Conservation (phyloP, 2,113 vertebrate genomes). For the Planiliza haematocheilus region DNA sequence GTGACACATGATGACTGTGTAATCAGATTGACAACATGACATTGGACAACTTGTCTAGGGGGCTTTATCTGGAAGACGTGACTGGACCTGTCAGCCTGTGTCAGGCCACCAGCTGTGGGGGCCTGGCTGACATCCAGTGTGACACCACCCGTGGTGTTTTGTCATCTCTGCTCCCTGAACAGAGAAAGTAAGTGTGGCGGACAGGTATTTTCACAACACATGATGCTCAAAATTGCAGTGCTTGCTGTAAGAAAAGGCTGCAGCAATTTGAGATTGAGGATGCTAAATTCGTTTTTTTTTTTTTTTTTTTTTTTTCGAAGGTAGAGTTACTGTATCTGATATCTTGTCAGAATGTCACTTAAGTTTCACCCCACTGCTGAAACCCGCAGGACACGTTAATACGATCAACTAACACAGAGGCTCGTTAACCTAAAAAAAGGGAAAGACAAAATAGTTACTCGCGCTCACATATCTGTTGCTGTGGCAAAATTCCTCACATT, state of each 20-base stretch:
- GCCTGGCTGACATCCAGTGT: slow-evolving; percentile 73
- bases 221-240: slow-evolving; percentile 60
- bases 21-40: slow-evolving; percentile 82
- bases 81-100: slow-evolving; percentile 78
- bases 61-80: slow-evolving; percentile 73
- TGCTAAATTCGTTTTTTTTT: not conserved
- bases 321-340: not conserved
- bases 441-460: slow-evolving; percentile 12
- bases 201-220: slow-evolving; percentile 77
- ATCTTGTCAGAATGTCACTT: slow-evolving; percentile 21
- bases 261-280: slow-evolving; percentile 31
- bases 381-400: slow-evolving; percentile 3
- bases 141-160: slow-evolving; percentile 82
- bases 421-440: slow-evolving; percentile 19
- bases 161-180: slow-evolving; percentile 67
- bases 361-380: not conserved
- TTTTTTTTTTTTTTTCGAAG: not conserved
- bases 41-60: slow-evolving; percentile 76
- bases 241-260: slow-evolving; percentile 24
- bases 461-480: slow-evolving; percentile 27
- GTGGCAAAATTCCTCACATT: slow-evolving; percentile 8
- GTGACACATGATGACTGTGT: slow-evolving; percentile 62
- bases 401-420: not conserved
- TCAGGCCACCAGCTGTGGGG: slow-evolving; percentile 77
- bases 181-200: slow-evolving; percentile 62